Evolutionary conservation across 2,888 invertebrate species (phyloP), one percentile per base, ranked within the genome.

Genomic region (Lasius fuliginosus): DNA sequence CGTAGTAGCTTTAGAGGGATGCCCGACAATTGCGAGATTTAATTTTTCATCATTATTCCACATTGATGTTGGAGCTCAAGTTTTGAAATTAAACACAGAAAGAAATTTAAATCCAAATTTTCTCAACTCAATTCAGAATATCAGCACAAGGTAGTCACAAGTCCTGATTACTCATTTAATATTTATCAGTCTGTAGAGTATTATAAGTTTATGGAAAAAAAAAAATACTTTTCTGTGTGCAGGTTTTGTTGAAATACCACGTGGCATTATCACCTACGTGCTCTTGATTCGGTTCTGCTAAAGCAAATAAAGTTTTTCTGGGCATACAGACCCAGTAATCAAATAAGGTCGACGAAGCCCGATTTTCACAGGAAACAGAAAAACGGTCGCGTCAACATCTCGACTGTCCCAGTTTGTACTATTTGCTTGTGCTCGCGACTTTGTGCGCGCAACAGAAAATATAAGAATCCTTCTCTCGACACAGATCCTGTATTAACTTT

Each of bases 321-420:
- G 9, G 36, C 58, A 68, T 40, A 69, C 76, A 68, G 68, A 77
- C 56, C 3, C 18, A 33, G 79, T 81, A 73, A 81, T 81, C 79
- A 73, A 81, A 81, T 81, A 81, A 81, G 60, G 60, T 33, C 60
- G 79, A 60, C 79, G 79, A 23, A 62, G 74, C 18, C 30, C 49
- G 49, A 73, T 79, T 81, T 81, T 60, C 58, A 33, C 58, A 18
- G n/a, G 18, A 49, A 49, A 71, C 42, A 33, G 58, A 79, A 71
- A 73, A 73, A 73, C 79, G 79, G 53, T 71, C 73, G 42, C 42
- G 79, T 79, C 73, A 79, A 79, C 79, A 81, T 73, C 74, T 36
- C 79, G 36, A 60, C 79, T 60, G 74, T 81, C 36, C 60, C 46
- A 60, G 79, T 81, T 60, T 46, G 36, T 73, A 46, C 46, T 73